Conservation (phyloP, 2,113 vertebrate species). For the Nyctereutes procyonoides region DNA sequence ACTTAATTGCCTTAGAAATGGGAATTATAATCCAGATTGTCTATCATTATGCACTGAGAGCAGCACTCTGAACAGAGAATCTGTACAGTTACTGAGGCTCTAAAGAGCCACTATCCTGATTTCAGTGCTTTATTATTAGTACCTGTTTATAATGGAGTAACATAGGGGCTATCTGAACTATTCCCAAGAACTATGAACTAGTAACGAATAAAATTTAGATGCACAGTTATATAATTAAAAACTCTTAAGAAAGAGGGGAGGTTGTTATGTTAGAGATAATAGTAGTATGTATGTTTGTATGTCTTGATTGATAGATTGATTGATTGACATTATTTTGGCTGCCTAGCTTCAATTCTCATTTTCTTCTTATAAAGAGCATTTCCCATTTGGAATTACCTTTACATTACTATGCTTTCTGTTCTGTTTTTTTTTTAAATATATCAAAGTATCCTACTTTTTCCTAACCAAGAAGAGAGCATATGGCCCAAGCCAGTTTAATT, state of each 20-base stretch:
- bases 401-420: neutral
- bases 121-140: neutral
- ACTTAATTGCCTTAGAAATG: neutral
- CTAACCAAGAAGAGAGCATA: neutral
- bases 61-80: neutral
- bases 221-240: neutral
- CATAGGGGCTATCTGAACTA: neutral
- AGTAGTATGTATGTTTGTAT: neutral
- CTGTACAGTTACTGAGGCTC: neutral
- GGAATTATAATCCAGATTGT: neutral
- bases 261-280: neutral
- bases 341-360: neutral
- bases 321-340: neutral
- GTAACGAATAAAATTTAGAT: neutral
- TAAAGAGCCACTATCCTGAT: neutral
- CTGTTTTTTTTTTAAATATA: neutral
- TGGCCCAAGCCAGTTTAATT: neutral
- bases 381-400: neutral
- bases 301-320: neutral
- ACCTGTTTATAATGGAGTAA: neutral
- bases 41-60: neutral
- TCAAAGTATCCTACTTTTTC: neutral
- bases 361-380: neutral
- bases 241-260: neutral
- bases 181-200: neutral